Conservation (phyloP, 2,888 invertebrate species). For the Meteorus cinctellus region DNA sequence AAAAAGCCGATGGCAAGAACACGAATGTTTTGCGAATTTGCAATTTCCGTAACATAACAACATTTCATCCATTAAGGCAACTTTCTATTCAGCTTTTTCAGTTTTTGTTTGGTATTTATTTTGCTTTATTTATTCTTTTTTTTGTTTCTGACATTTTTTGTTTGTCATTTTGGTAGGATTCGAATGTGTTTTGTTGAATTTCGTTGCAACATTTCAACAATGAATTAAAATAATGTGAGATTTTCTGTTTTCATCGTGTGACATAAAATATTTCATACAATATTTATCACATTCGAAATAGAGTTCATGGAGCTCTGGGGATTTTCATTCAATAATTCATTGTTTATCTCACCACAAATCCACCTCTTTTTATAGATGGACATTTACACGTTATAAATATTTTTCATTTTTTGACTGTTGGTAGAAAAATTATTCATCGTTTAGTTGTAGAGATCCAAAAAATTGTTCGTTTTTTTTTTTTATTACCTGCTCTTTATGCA, state of each 20-base stretch:
- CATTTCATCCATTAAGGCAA: constrained; percentile 13
- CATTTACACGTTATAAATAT: not conserved
- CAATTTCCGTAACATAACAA: constrained; percentile 29
- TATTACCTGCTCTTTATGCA: not conserved
- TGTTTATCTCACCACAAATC: not conserved
- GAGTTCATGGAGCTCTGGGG: no score
- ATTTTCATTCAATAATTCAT: not conserved
- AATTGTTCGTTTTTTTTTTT: not conserved
- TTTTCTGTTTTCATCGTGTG: no score
- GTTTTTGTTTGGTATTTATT: not conserved
- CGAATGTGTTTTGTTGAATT: no score
- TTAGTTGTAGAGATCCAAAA: no score
- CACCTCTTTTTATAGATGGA: not conserved
- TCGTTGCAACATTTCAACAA: no score
- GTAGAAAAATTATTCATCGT: not conserved
- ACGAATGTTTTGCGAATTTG: constrained; percentile 23
- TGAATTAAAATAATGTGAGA: no score
- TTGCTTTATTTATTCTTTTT: not conserved
- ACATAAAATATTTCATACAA: no score
- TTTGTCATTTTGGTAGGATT: no score
- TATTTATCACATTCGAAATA: no score
- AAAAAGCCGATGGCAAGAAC: not conserved
- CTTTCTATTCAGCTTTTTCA: not conserved
- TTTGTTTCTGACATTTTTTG: not conserved
- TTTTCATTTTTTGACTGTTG: not conserved